Base-by-base conservation (phyloP, 2,797 vertebrate genomes). In the Salarias fasciatus region DNA sequence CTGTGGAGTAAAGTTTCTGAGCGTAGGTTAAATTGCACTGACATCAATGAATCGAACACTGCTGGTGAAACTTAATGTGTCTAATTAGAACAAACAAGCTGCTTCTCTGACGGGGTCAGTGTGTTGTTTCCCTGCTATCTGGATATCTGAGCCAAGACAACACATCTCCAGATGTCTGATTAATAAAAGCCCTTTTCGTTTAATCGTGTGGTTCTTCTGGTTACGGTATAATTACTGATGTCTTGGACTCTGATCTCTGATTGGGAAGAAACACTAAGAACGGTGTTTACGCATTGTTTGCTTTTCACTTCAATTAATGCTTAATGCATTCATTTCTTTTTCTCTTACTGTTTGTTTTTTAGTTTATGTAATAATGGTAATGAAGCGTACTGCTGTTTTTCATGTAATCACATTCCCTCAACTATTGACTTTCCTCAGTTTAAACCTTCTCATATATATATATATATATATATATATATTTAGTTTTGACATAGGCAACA, bases 51-150 rank as follows among this genome's bases (percentile, higher is more conserved):
- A 31, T 30, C 45, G 11, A 15, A 43, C 18, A 37, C 5, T 30
- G 5, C 30, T 1, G 59, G 6, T 7, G 45, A 59, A 8, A 33
- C 56, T 10, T 45, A n/a, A 14, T 69, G 63, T 53, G 56, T 79
- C 60, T 66, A 78, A 86, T 86, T 83, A 80, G 64, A 77, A 72
- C 44, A 67, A 80, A 67, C 65, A 68, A 69, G 41, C 47, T 1
- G 40, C 53, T 46, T 69, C 30, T 77, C 14, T 77, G 59, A 67
- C 53, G 42, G 64, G 80, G 70, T 78, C 82, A 79, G 52, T 14
- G 40, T 12, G 33, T 31, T 56, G 41, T 53, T 9, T 18, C 41
- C 53, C 30, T 33, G 50, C 36, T 43, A 41, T 56, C 31, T 47
- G 37, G 46, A 61, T 48, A 51, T 48, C 56, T 44, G 64, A 74